Conservation (phyloP, 2,888 invertebrate species). For the Chymomyza procnemis region DNA sequence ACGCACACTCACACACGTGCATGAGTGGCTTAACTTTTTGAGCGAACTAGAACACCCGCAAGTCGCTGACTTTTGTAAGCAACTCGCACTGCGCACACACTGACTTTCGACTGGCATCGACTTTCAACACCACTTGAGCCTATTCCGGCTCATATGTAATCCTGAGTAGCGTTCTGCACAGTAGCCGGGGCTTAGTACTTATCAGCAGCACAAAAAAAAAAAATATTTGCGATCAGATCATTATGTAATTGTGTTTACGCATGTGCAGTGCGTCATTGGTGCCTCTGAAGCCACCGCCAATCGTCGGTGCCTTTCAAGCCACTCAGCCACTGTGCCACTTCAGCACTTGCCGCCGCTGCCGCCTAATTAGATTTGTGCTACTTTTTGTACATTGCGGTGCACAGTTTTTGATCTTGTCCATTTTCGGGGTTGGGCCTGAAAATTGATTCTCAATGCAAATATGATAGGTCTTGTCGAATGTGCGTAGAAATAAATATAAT, state of each 20-base stretch:
- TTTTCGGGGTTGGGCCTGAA: constrained; percentile 14
- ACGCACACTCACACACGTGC: constrained; percentile 30
- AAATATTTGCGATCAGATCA: constrained; percentile 53
- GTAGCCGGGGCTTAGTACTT: constrained; percentile 29
- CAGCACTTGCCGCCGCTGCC: constrained; percentile 12
- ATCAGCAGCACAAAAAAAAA: constrained; percentile 20
- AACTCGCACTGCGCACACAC: constrained; percentile 14
- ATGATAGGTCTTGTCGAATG: constrained; percentile 21
- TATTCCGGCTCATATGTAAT: constrained; percentile 40
- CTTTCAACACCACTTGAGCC: constrained; percentile 10
- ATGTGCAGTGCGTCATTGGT: constrained; percentile 29
- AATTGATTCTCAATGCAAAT: constrained; percentile 61
- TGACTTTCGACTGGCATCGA: constrained; percentile 7
- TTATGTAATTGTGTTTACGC: constrained; percentile 69
- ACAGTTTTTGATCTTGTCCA: constrained; percentile 48
- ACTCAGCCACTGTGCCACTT: constrained; percentile 21
- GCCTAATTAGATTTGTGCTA: constrained; percentile 64
- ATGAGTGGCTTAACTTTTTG: constrained; percentile 48
- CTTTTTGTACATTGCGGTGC: constrained; percentile 40
- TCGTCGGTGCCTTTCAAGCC: constrained; percentile 43
- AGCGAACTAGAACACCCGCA: constrained; percentile 68
- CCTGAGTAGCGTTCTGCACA: constrained; percentile 40
- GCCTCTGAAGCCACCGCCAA: constrained; percentile 22
- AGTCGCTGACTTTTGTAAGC: constrained; percentile 47
- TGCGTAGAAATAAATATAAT: constrained; percentile 37